phyloP scores from a whole-genome alignment of 1,140 invertebrate species.

The Radopholus similis region DNA sequence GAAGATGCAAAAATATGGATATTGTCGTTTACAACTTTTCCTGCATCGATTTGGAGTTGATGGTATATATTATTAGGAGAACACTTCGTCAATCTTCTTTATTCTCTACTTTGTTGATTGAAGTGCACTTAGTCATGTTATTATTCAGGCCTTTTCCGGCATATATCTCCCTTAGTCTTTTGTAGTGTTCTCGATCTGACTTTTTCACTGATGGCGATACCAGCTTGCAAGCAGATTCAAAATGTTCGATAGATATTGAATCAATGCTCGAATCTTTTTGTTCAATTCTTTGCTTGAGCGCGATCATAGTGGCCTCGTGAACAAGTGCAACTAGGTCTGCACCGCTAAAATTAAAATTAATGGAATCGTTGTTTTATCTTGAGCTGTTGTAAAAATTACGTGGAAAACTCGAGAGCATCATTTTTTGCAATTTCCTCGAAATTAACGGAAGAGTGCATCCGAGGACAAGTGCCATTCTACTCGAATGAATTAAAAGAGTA shows the following conservation, averaged over 20 bases:
- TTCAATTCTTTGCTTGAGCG: constrained; percentile 8
- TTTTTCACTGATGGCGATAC: constrained; percentile 2
- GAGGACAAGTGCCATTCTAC: constrained; percentile 14
- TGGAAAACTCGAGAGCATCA: constrained; percentile 10
- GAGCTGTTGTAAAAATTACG: background rate
- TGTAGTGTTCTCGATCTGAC: constrained; percentile 4
- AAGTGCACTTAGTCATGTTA: too few relatives aligned
- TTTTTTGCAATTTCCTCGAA: constrained; percentile 10
- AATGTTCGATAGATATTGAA: background rate
- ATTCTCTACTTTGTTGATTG: too few relatives aligned
- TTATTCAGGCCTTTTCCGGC: too few relatives aligned
- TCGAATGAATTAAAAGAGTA: background rate
- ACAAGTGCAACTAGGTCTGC: constrained; percentile 11
- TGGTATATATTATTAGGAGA: too few relatives aligned
- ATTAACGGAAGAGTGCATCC: background rate
- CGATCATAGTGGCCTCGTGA: constrained; percentile 7
- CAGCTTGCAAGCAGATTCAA: background rate
- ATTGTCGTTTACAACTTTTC: too few relatives aligned
- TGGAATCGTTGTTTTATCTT: background rate
- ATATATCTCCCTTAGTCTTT: constrained; percentile 2
- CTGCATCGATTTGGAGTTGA: too few relatives aligned
- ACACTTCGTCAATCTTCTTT: too few relatives aligned
- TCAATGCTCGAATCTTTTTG: constrained; percentile 1
- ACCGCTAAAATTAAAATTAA: constrained; percentile 7
- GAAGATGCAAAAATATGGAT: too few relatives aligned